Evolutionary conservation across 2,888 invertebrate species (phyloP).

Genomic region (Pristionchus maxplancki): DNA sequence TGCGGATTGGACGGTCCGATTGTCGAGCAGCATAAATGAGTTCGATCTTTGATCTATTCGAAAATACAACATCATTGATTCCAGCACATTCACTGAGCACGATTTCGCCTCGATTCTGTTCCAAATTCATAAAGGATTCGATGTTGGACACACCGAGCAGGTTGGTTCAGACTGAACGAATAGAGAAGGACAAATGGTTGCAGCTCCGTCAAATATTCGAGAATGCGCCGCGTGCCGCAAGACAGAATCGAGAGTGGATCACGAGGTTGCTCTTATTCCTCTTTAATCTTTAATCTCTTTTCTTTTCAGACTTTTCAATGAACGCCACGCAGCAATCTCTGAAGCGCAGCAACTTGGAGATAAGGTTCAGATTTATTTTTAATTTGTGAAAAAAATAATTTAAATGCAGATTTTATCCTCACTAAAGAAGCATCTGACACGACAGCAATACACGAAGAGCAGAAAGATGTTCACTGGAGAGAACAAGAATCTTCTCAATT

Average conservation of each 20-base stretch:
- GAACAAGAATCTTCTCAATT: neutral
- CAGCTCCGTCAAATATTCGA: slow-evolving; percentile 18
- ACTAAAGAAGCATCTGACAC: neutral
- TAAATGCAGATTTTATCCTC: neutral
- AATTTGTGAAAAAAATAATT: neutral
- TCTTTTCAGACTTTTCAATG: neutral
- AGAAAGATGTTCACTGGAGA: neutral
- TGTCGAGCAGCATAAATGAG: neutral
- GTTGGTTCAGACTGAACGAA: neutral
- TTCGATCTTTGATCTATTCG: neutral
- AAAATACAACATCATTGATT: neutral
- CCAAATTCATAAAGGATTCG: neutral
- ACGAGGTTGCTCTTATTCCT: neutral
- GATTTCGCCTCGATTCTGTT: neutral
- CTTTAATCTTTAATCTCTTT: too few species aligned
- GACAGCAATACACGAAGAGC: neutral
- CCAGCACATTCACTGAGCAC: neutral
- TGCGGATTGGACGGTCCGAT: neutral
- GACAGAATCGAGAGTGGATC: neutral
- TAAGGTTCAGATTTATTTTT: neutral
- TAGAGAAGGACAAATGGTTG: neutral
- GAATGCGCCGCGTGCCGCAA: neutral
- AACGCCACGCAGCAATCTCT: neutral
- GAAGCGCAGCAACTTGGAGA: neutral
- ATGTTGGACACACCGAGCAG: neutral